Base-by-base conservation (phyloP, 2,113 vertebrate genomes). In the Rhinolophus ferrumequinum region DNA sequence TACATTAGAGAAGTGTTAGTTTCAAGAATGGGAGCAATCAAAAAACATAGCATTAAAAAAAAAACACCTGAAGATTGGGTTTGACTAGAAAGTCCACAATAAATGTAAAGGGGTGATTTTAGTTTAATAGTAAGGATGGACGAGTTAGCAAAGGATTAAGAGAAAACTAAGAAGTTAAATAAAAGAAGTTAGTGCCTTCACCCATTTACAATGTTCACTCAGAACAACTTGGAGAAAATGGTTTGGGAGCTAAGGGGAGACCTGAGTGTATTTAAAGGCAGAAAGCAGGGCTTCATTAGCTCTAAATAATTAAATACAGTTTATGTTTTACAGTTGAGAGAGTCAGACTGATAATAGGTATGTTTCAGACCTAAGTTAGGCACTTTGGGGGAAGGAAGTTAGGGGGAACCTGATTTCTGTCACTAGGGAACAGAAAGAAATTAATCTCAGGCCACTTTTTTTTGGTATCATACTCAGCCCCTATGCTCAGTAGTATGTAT, bases 301-400 rank as follows among this genome's bases (percentile, higher is more conserved):
- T 93, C 41, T 58, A 80, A 90, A 66, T 33, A 50, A 76, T n/a
- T 72, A 66, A 86, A 81, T 28, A 52, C 54, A 93, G 60, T 30
- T 69, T 88, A 90, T 5, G 0, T 73, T 88, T 96, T 50, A 84
- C 7, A 76, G 35, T 22, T 85, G 70, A 92, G 70, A 93, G 33
- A 87, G 73, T 56, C 41, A 50, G 50, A 56, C 21, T 92, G 47
- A 21, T n/a, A 76, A 62, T 1, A 87, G 76, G 30, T 72, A 84
- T 58, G 24, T 82, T 95, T 89, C 28, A 92, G 30, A 94, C 33
- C 50, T 85, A 90, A 85, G 35, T 85, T 52, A 97, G 97, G 94
- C 95, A 95, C 94, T 95, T 96, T 58, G 33, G 30, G 69, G 6
- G 4, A 87, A 4, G 26, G 64, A 66, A 62, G 62, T 4, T 4